phyloP scores from a whole-genome alignment of 2,113 vertebrate genomes.

The Ctenomys sociabilis region DNA sequence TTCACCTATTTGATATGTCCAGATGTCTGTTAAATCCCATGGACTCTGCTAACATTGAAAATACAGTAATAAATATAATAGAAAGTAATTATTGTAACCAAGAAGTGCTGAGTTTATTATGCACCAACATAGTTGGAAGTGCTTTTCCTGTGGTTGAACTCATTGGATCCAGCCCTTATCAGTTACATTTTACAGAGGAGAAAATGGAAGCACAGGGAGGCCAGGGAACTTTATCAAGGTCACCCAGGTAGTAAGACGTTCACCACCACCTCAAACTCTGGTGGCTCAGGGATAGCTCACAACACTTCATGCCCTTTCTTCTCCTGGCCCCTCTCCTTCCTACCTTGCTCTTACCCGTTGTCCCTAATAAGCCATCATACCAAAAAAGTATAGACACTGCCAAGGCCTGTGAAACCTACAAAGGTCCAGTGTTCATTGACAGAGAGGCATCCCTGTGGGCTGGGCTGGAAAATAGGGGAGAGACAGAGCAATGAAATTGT shows the following conservation, averaged over 20 bases:
- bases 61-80: not conserved
- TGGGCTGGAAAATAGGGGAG: not conserved
- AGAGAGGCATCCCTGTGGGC: not conserved
- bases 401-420: not conserved
- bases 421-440: not conserved
- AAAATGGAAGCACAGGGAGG: not conserved
- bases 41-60: not conserved
- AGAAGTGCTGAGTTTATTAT: not conserved
- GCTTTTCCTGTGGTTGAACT: not conserved
- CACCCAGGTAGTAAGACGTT: not conserved
- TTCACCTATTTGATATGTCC: not conserved
- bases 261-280: not conserved
- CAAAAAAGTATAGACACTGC: not conserved
- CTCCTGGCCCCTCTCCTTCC: not conserved
- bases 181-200: not conserved
- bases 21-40: not conserved
- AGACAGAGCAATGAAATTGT: not conserved
- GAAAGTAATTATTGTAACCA: not conserved
- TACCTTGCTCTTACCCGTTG: not conserved
- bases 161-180: not conserved
- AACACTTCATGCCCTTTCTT: not conserved
- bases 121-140: rapidly evolving
- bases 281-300: not conserved
- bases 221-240: not conserved
- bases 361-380: not conserved